Evolutionary conservation across 1,140 invertebrate species (phyloP).

Genomic region (Drosophila athabasca): DNA sequence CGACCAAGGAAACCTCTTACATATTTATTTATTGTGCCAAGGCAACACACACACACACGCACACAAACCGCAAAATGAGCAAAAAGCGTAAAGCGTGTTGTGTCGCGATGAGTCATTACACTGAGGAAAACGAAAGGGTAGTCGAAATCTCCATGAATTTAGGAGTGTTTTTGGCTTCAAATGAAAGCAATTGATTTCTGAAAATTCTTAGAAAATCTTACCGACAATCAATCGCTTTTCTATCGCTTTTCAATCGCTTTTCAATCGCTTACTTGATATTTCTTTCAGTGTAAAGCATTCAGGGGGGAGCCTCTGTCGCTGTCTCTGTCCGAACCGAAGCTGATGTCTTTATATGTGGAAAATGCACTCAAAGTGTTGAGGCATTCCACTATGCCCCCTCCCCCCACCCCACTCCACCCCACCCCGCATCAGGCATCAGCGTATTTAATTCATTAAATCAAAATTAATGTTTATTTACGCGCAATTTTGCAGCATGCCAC

Average conservation of each 20-base stretch:
- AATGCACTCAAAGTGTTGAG: slow-evolving; percentile 8
- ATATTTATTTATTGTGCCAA: slow-evolving; percentile 77
- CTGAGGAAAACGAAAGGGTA: background rate
- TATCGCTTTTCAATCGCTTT: too few relatives aligned
- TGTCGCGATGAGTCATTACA: slow-evolving; percentile 14
- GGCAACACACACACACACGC: slow-evolving; percentile 33
- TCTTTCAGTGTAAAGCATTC: too few relatives aligned
- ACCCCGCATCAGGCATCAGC: too few relatives aligned
- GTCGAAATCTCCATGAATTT: too few relatives aligned
- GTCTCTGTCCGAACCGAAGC: background rate
- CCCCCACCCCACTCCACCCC: too few relatives aligned
- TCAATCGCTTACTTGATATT: too few relatives aligned
- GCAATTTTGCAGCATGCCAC: slow-evolving; percentile 66
- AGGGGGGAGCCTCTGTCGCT: too few relatives aligned
- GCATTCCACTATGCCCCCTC: too few relatives aligned
- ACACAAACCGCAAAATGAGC: background rate
- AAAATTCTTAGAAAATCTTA: too few relatives aligned
- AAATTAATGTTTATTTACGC: slow-evolving; percentile 79
- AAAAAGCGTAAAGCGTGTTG: background rate
- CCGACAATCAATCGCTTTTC: too few relatives aligned
- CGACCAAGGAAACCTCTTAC: slow-evolving; percentile 55
- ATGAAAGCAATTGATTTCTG: too few relatives aligned
- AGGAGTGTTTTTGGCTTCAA: too few relatives aligned
- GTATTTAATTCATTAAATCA: slow-evolving; percentile 79
- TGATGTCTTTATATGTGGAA: slow-evolving; percentile 14